Conservation (phyloP, 2,113 vertebrate genomes). For the Charadrius vociferus region DNA sequence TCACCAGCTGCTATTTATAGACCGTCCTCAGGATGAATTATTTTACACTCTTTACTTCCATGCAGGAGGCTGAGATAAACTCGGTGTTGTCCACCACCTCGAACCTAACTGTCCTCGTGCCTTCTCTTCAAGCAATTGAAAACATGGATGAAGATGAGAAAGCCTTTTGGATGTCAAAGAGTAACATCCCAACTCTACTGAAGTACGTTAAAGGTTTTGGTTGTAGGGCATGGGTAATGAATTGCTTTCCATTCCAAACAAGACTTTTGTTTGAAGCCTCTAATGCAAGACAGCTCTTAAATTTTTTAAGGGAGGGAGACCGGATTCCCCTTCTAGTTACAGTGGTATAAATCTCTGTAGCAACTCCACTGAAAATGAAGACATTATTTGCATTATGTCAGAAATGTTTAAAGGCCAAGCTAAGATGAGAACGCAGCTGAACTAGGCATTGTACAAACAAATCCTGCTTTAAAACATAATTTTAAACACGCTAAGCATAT, state of each 20-base stretch:
- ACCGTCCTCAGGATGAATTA: background rate
- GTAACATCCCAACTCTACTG: conserved; percentile 82
- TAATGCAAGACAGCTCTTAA: background rate
- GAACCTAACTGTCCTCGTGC: conserved; percentile 88
- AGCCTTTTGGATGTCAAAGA: conserved; percentile 82
- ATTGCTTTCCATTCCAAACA: background rate
- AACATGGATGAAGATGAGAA: conserved; percentile 82
- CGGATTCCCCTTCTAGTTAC: background rate
- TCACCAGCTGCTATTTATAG: conserved; percentile 5
- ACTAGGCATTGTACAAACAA: background rate
- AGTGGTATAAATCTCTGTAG: background rate
- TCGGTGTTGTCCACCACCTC: conserved; percentile 61
- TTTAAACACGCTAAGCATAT: background rate
- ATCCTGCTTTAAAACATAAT: background rate
- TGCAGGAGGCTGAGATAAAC: conserved; percentile 79
- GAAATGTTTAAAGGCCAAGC: background rate
- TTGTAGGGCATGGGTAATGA: background rate
- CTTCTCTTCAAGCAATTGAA: conserved; percentile 79
- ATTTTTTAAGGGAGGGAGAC: background rate
- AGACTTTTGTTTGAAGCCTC: background rate
- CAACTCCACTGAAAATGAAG: background rate
- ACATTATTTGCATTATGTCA: background rate
- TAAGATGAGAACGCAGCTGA: background rate
- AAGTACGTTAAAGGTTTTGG: conserved; percentile 72
- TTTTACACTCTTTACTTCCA: background rate